These are phyloP conservation scores for Zygaena filipendulae DNA, from an alignment of 2,888 invertebrate genomes.

Conservation along the genomic window DNA sequence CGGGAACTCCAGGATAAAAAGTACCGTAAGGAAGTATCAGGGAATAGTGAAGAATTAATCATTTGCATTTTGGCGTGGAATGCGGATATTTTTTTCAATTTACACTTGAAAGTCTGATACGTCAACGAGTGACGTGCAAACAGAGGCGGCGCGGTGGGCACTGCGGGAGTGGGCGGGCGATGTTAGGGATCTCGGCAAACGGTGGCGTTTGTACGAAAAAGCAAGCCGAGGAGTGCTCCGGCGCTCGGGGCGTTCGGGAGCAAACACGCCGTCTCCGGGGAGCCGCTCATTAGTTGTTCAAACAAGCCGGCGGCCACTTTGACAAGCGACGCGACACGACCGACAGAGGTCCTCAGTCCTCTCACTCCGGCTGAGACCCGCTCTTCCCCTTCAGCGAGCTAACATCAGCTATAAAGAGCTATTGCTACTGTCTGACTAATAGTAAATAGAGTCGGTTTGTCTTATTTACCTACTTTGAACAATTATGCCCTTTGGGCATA, in stretches of 20 bases:
- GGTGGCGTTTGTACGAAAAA: slow-evolving; percentile 45
- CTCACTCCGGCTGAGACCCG: slow-evolving; percentile 30
- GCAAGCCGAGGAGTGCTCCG: slow-evolving; percentile 28
- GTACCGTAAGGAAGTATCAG: too few relatives aligned
- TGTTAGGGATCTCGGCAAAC: slow-evolving; percentile 28
- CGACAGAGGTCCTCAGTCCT: slow-evolving; percentile 24
- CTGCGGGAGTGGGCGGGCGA: slow-evolving; percentile 18
- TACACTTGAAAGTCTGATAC: slow-evolving; percentile 46
- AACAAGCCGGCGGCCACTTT: slow-evolving; percentile 64
- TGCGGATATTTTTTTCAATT: slow-evolving; percentile 44
- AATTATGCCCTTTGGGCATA: not conserved
- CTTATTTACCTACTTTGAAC: slow-evolving; percentile 23
- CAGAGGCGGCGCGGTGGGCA: slow-evolving; percentile 24
- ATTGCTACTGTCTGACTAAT: slow-evolving; percentile 39
- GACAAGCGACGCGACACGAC: slow-evolving; percentile 53
- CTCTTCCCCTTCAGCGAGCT: slow-evolving; percentile 55
- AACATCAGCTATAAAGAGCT: slow-evolving; percentile 47
- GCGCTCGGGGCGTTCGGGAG: slow-evolving; percentile 41
- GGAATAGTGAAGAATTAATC: too few relatives aligned
- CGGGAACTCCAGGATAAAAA: too few relatives aligned
- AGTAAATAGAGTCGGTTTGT: slow-evolving; percentile 42
- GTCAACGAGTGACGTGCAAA: slow-evolving; percentile 41
- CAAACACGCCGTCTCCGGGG: slow-evolving; percentile 61
- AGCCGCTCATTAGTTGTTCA: slow-evolving; percentile 66
- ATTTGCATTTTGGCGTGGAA: too few relatives aligned